Conservation (phyloP, 2,113 vertebrate genomes). For the Numenius arquata region DNA sequence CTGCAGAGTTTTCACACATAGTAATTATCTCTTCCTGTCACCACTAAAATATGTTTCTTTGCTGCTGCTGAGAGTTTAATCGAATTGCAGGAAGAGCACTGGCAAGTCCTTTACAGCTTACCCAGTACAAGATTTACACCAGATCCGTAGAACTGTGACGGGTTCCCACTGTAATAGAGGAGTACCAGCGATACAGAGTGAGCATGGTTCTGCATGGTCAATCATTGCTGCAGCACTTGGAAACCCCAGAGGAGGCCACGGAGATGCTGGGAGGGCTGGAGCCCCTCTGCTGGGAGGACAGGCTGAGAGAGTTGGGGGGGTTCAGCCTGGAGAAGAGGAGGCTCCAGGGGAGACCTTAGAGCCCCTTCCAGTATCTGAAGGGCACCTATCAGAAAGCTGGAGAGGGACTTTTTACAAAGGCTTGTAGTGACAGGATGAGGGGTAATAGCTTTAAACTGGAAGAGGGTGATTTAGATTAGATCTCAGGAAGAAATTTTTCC, state of each 20-base stretch:
- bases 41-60: neutral
- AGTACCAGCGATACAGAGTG: rapidly evolving
- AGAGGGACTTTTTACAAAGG: neutral
- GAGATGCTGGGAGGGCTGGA: neutral
- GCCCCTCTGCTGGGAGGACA: neutral
- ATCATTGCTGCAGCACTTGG: neutral
- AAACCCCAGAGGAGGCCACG: too few relatives aligned
- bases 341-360: neutral
- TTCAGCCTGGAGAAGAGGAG: neutral
- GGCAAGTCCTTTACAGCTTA: neutral
- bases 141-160: neutral
- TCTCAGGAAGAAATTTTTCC: neutral
- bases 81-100: neutral
- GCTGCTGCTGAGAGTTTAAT: neutral
- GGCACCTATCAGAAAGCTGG: neutral
- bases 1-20: neutral
- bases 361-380: neutral
- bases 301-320: neutral
- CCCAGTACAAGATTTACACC: neutral
- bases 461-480: neutral
- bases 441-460: neutral
- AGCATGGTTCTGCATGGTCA: rapidly evolving
- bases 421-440: neutral
- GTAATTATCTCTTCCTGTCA: neutral
- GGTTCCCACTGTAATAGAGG: neutral